Evolutionary conservation across 2,888 invertebrate genomes (phyloP).

Genomic region (Junonia oenone): DNA sequence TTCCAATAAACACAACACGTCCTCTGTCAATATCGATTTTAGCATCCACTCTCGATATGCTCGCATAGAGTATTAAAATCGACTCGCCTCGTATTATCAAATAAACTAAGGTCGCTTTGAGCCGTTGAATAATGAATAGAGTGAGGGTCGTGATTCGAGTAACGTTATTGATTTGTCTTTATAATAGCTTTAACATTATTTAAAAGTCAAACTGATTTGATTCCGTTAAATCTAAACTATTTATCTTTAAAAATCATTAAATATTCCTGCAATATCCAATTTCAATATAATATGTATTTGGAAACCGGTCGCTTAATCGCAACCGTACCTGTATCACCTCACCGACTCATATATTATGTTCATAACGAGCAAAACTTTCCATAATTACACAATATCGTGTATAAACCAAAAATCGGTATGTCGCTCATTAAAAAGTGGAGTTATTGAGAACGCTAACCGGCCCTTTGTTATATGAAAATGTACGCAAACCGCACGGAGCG

Average conservation of each 20-base stretch:
- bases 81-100: constrained; percentile 31
- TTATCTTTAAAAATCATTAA: not conserved
- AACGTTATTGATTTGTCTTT: constrained; percentile 35
- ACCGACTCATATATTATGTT: not conserved
- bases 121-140: constrained; percentile 66
- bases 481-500: constrained; percentile 63
- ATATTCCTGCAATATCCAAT: not conserved
- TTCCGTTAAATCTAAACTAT: too few relatives aligned
- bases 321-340: not conserved
- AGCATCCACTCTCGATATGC: constrained; percentile 17
- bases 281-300: not conserved
- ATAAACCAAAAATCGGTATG: constrained; percentile 27
- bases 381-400: constrained; percentile 18
- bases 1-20: constrained; percentile 43
- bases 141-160: constrained; percentile 49
- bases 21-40: constrained; percentile 31
- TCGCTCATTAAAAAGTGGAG: constrained; percentile 31
- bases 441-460: constrained; percentile 38
- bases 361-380: not conserved
- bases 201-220: constrained; percentile 6
- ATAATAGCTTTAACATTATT: constrained; percentile 7
- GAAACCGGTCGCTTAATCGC: not conserved
- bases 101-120: constrained; percentile 40
- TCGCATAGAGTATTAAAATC: constrained; percentile 26
- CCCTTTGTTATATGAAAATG: constrained; percentile 65